phyloP scores from a whole-genome alignment of 2,113 vertebrate genomes.

The Barnardius zonarius region DNA sequence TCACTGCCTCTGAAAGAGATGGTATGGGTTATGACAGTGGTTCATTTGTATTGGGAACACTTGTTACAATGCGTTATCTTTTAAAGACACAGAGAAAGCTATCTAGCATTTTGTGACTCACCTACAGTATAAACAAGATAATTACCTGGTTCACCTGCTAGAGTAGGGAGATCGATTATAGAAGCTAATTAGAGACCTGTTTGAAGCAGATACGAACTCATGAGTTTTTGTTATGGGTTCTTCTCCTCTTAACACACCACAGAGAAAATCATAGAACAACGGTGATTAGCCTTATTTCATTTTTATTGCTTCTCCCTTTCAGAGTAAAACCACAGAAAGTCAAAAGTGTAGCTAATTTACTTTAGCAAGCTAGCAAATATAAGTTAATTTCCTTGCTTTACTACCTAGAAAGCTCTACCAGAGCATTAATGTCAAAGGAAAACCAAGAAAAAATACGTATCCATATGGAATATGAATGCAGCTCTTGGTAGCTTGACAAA shows the following conservation, averaged over 20 bases:
- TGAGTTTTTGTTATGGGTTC: constrained; percentile 64
- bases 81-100: constrained; percentile 56
- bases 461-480: constrained; percentile 36
- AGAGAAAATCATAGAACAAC: constrained; percentile 67
- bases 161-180: constrained; percentile 70
- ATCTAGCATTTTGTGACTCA: constrained; percentile 66
- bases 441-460: background rate
- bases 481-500: background rate
- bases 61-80: constrained; percentile 61
- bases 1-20: background rate
- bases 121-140: constrained; percentile 71
- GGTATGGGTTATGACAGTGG: constrained; percentile 47
- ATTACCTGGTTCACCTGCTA: constrained; percentile 70
- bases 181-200: constrained; percentile 75
- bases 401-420: constrained; percentile 52
- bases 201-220: constrained; percentile 68
- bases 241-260: constrained; percentile 54
- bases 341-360: constrained; percentile 73
- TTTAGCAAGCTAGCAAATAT: constrained; percentile 65
- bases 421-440: constrained; percentile 54
- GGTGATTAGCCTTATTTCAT: constrained; percentile 75
- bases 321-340: constrained; percentile 66
- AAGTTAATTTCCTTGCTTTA: constrained; percentile 71
- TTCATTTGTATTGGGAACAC: constrained; percentile 48
- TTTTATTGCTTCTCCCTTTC: constrained; percentile 71